Evolutionary conservation across 1,140 invertebrate genomes (phyloP).

Genomic region (Papilio xuthus): DNA sequence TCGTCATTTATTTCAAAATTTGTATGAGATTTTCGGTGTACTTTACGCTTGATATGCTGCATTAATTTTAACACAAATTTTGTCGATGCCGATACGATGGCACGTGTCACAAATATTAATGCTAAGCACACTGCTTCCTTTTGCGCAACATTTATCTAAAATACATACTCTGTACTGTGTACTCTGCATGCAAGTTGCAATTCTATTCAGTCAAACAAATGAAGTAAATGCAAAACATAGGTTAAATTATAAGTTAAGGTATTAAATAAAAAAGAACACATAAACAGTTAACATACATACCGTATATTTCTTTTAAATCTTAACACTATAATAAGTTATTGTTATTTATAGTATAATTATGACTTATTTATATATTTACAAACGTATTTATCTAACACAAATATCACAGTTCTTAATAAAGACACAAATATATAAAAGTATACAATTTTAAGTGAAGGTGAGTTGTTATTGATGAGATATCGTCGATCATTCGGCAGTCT

Average conservation of each 20-base stretch:
- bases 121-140: too few relatives aligned
- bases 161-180: too few relatives aligned
- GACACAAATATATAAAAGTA: slow-evolving; percentile 41
- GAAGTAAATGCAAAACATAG: too few relatives aligned
- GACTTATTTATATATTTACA: slow-evolving; percentile 70
- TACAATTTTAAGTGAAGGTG: neutral
- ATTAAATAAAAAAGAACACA: slow-evolving; percentile 54
- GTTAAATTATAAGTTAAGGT: neutral
- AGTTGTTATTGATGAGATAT: neutral
- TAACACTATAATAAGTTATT: slow-evolving; percentile 68
- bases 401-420: slow-evolving; percentile 66
- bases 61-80: too few relatives aligned
- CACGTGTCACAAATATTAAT: too few relatives aligned
- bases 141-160: too few relatives aligned
- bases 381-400: slow-evolving; percentile 56
- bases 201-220: too few relatives aligned
- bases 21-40: too few relatives aligned
- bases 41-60: too few relatives aligned
- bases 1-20: too few relatives aligned
- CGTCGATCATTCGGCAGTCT: neutral
- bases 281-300: slow-evolving; percentile 60
- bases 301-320: slow-evolving; percentile 62
- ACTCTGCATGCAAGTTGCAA: too few relatives aligned
- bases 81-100: too few relatives aligned
- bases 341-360: slow-evolving; percentile 52